These are phyloP conservation scores for Drosophila ochracea DNA, from an alignment of 2,888 invertebrate genomes.

Conservation along the genomic window DNA sequence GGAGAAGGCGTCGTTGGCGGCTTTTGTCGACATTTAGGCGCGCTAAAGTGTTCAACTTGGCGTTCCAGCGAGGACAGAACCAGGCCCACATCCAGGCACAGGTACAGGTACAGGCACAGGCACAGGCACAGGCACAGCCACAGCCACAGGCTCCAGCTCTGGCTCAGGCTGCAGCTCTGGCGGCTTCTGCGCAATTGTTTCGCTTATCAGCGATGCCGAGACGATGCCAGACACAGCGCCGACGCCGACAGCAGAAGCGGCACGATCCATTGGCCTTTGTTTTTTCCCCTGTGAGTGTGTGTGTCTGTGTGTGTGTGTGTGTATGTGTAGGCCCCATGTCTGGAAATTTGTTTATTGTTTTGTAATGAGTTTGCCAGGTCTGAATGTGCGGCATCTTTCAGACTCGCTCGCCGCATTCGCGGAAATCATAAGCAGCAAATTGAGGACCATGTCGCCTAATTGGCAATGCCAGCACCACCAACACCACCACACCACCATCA, in stretches of 20 bases:
- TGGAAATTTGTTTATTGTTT: slow-evolving; percentile 83
- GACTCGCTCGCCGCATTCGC: slow-evolving; percentile 54
- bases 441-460: slow-evolving; percentile 73
- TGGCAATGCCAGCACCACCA: slow-evolving; percentile 50
- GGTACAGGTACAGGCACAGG: not conserved
- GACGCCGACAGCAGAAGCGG: slow-evolving; percentile 48
- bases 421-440: slow-evolving; percentile 79
- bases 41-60: slow-evolving; percentile 79
- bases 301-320: slow-evolving; percentile 23
- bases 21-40: slow-evolving; percentile 75
- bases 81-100: slow-evolving; percentile 5
- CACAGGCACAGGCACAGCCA: slow-evolving; percentile 9
- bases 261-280: slow-evolving; percentile 76
- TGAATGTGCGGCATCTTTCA: slow-evolving; percentile 69
- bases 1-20: slow-evolving; percentile 74
- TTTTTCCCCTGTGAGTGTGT: slow-evolving; percentile 16
- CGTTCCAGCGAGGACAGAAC: slow-evolving; percentile 60
- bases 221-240: slow-evolving; percentile 79
- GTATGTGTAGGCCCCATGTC: slow-evolving; percentile 60
- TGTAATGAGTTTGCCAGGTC: slow-evolving; percentile 73
- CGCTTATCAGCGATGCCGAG: slow-evolving; percentile 77
- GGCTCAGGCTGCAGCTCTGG: slow-evolving; percentile 24
- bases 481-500: not conserved
- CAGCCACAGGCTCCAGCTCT: slow-evolving; percentile 12
- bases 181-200: slow-evolving; percentile 77